phyloP scores from a whole-genome alignment of 2,113 vertebrate species.

The Nerophis ophidion region DNA sequence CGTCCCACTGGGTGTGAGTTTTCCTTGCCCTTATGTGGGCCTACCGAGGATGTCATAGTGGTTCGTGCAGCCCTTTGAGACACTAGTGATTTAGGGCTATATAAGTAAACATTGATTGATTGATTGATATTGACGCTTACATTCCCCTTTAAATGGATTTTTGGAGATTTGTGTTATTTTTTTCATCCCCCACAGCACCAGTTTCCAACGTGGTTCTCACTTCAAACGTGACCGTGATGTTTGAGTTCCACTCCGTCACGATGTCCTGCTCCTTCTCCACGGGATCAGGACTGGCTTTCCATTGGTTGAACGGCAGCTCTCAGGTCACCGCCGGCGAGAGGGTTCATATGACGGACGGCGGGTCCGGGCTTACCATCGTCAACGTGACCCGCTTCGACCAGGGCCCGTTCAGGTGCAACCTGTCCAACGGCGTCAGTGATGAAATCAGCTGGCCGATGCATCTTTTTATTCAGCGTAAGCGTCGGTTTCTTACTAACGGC shows the following conservation, averaged over 20 bases:
- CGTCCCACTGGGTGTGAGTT: too few species aligned
- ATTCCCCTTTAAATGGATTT: not conserved
- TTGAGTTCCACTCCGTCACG: conserved; percentile 39
- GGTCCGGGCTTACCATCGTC: conserved; percentile 24
- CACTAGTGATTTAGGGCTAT: too few species aligned
- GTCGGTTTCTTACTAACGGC: too few species aligned
- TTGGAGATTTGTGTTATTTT: not conserved
- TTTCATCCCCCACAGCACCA: conserved; percentile 1
- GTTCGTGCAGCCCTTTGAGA: too few species aligned
- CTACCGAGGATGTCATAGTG: too few species aligned
- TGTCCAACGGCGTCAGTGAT: conserved; percentile 27
- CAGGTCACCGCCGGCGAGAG: conserved; percentile 20
- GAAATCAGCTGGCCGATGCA: conserved; percentile 10
- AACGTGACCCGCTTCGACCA: conserved; percentile 28
- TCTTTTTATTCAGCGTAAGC: conserved; percentile 43
- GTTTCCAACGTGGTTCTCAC: conserved; percentile 7
- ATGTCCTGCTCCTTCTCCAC: conserved; percentile 32
- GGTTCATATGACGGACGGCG: conserved; percentile 25
- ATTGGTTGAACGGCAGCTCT: conserved; percentile 42
- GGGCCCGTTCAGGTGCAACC: conserved; percentile 28
- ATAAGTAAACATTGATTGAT: too few species aligned
- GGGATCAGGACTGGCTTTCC: conserved; percentile 28
- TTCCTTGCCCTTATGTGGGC: too few species aligned
- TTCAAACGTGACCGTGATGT: conserved; percentile 16
- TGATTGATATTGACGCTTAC: too few species aligned